Conservation (phyloP, 2,888 invertebrate genomes). For the Athrips mouffetella region DNA sequence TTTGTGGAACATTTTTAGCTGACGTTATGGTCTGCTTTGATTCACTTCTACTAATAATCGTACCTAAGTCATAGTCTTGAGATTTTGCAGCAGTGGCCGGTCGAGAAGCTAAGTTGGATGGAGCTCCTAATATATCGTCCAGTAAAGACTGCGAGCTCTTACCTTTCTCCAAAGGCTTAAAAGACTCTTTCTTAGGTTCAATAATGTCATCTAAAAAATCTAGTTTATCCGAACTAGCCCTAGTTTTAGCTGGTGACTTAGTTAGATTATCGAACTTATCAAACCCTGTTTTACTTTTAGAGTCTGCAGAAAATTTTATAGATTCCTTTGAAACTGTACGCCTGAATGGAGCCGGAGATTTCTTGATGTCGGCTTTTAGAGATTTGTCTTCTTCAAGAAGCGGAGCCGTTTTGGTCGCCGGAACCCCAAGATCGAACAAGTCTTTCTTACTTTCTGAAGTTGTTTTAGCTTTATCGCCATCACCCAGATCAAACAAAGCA, state of each 20-base stretch:
- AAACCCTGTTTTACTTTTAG: slow-evolving; percentile 20
- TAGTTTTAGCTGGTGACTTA: slow-evolving; percentile 54
- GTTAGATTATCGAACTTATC: slow-evolving; percentile 28
- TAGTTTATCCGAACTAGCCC: slow-evolving; percentile 49
- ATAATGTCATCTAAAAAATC: slow-evolving; percentile 50
- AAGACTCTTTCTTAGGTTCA: slow-evolving; percentile 40
- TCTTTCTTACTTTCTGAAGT: slow-evolving; percentile 38
- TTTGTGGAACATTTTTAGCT: slow-evolving; percentile 37
- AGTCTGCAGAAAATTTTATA: slow-evolving; percentile 37
- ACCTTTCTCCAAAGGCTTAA: slow-evolving; percentile 50
- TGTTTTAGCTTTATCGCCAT: slow-evolving; percentile 32
- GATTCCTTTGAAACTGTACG: slow-evolving; percentile 52
- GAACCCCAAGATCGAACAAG: slow-evolving; percentile 38
- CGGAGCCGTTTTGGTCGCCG: slow-evolving; percentile 33
- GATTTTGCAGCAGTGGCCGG: slow-evolving; percentile 45
- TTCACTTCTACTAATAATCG: slow-evolving; percentile 52
- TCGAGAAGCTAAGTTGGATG: slow-evolving; percentile 39
- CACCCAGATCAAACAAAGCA: slow-evolving; percentile 58
- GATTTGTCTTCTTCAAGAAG: slow-evolving; percentile 40
- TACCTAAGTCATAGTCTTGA: slow-evolving; percentile 59
- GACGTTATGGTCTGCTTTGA: slow-evolving; percentile 36
- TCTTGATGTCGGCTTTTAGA: slow-evolving; percentile 35
- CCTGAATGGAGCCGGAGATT: slow-evolving; percentile 44
- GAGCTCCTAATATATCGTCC: slow-evolving; percentile 76
- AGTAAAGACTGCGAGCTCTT: slow-evolving; percentile 69